Evolutionary conservation across 2,888 invertebrate genomes (phyloP), one percentile per base, ranked within the genome.

Genomic region (Theretra japonica): DNA sequence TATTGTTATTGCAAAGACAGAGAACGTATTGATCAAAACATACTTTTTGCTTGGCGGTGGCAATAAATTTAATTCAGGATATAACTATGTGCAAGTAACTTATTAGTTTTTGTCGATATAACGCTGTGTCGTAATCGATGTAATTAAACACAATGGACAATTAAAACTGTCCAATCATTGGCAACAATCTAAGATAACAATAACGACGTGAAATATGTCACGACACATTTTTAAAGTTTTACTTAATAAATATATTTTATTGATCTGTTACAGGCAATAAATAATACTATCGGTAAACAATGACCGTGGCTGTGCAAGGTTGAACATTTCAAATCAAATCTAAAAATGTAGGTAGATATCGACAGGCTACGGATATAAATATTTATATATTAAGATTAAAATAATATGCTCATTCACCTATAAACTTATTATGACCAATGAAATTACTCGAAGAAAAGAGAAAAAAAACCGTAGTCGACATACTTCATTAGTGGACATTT

Each of bases 211-310:
- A 65, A 65, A 65, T 65, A 65, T 21, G 62, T 48, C 65, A 65
- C 65, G 48, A 65, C 21, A 65, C 23, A 41, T 62, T 65, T 48
- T 65, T 65, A 48, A 65, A 41, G 41, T 65, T 65, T 41, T 65
- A 41, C 62, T 41, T 65, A 15, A 65, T 65, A 8, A 41, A 65
- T n/a, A 33, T 33, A 62, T 30, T 30, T n/a, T 19, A 25, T 23
- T 58, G 11, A 17, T 25, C 5, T 2, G 17, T 58, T 58, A 28
- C 1, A 17, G 58, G 30, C 19, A 60, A 60, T n/a, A 30, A 60
- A 30, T 60, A 30, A 60, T 30, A 2, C n/a, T 19, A 60, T 60
- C 6, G 59, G 28, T 30, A 60, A 59, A 30, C 59, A 30, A 30
- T 30, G 17, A 19, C 28, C 59, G 4, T 60, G 59, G 19, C n/a